Base-by-base conservation (phyloP, 2,888 invertebrate species). In the Chloroclystis v-ata region DNA sequence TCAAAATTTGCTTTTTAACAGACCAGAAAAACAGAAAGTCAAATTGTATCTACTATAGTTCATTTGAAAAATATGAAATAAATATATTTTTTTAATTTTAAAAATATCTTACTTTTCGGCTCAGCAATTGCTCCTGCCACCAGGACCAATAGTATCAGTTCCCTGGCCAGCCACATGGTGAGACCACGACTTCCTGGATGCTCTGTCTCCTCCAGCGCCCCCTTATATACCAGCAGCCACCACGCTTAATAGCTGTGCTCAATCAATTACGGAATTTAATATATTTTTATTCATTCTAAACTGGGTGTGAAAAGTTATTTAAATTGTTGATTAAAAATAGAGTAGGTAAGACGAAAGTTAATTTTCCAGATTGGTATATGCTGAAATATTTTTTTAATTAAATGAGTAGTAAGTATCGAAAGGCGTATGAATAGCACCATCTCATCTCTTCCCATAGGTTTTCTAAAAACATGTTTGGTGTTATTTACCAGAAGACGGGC, bases 231-330 rank as follows among this genome's bases (percentile, higher is more conserved):
- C 35, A 38, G 46, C 49, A 40, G 16, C 9, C 20, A 26, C 67
- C 57, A 78, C 80, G 80, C 60, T 70, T 75, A 65, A 82, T 62
- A 73, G 26, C 62, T 65, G 58, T 64, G 29, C 8, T 53, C 9
- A 81, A 85, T 84, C 73, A 65, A 83, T 84, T 81, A 39, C 55
- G 46, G 67, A 78, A 79, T 63, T 48, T 60, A 59, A 67, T 58
- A 59, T 59, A 63, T 13, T 59, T 71, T 71, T 69, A 72, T 71
- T 69, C 61, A 54, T 60, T 52, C 57, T 55, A 63, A 73, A 79
- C 48, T 56, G 71, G 63, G 55, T 72, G 69, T 74, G 60, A 57
- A 70, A 55, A 30, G 60, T 39, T 61, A 64, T 69, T 60, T 48
- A 52, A 40, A 26, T 45, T 38, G 24, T 25, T 46, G 49, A 46